Evolutionary conservation across 2,797 vertebrate species (phyloP).

Genomic region (Lutjanus argentimaculatus): DNA sequence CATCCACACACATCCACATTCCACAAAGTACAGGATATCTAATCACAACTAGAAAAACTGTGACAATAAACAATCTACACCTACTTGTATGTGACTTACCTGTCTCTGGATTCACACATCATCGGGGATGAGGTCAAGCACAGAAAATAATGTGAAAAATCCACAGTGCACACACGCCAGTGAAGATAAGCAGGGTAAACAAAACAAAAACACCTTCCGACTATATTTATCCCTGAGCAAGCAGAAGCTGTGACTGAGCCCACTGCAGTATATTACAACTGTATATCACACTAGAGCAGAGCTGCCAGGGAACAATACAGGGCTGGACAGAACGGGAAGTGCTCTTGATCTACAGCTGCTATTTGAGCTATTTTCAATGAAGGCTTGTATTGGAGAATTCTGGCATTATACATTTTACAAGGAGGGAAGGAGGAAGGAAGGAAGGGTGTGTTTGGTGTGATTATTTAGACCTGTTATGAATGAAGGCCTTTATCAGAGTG

Average conservation of each 20-base stretch:
- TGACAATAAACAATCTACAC: slow-evolving; percentile 4
- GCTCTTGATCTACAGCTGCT: slow-evolving; percentile 60
- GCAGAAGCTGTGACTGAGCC: slow-evolving; percentile 53
- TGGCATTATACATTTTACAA: slow-evolving; percentile 47
- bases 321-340: slow-evolving; percentile 61
- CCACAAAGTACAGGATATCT: slow-evolving; percentile 15
- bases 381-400: slow-evolving; percentile 52
- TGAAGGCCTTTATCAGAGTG: slow-evolving; percentile 21
- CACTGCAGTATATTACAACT: slow-evolving; percentile 62
- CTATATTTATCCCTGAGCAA: slow-evolving; percentile 61
- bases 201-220: slow-evolving; percentile 49
- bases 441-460: slow-evolving; percentile 13
- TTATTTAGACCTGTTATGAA: slow-evolving; percentile 19
- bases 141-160: slow-evolving; percentile 61
- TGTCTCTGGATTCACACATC: slow-evolving; percentile 68
- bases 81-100: slow-evolving; percentile 66
- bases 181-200: slow-evolving; percentile 48
- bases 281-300: slow-evolving; percentile 60
- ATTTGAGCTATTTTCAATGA: slow-evolving; percentile 64
- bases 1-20: slow-evolving; percentile 29
- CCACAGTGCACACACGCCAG: slow-evolving; percentile 40
- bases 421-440: slow-evolving; percentile 20
- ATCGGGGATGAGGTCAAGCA: slow-evolving; percentile 59
- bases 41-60: background rate
- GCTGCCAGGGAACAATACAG: slow-evolving; percentile 73